Conservation (phyloP, 2,797 vertebrate species). For the Sphenopsis melanotis region DNA sequence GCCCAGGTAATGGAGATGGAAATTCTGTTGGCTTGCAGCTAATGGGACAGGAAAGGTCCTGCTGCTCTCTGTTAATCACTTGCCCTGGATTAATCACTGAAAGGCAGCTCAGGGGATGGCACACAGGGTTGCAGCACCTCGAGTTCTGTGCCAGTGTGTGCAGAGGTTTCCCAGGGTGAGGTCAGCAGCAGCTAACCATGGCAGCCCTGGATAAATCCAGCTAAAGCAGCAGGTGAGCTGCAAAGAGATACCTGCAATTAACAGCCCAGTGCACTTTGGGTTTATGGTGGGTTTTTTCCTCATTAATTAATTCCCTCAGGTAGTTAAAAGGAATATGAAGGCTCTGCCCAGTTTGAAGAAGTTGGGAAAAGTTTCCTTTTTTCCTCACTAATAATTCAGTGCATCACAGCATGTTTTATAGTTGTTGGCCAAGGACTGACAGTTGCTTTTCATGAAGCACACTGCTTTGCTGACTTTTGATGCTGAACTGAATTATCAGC, state of each 20-base stretch:
- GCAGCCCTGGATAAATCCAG: background rate
- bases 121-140: background rate
- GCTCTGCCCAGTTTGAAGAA: background rate
- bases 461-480: slow-evolving; percentile 10
- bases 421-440: background rate
- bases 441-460: background rate
- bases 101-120: background rate
- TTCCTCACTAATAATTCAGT: background rate
- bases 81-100: background rate
- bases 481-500: background rate
- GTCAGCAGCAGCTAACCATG: background rate
- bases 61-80: background rate
- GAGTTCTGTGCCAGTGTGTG: background rate
- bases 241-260: slow-evolving; percentile 15
- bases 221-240: background rate
- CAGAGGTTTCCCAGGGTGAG: background rate
- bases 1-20: fast-evolving
- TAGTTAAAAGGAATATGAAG: background rate
- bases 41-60: background rate
- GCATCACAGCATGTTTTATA: background rate
- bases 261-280: background rate
- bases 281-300: fast-evolving
- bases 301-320: slow-evolving; percentile 19
- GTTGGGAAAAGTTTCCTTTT: background rate
- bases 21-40: background rate